Base-by-base conservation (phyloP, 1,140 invertebrate genomes). In the Argopecten irradians region DNA sequence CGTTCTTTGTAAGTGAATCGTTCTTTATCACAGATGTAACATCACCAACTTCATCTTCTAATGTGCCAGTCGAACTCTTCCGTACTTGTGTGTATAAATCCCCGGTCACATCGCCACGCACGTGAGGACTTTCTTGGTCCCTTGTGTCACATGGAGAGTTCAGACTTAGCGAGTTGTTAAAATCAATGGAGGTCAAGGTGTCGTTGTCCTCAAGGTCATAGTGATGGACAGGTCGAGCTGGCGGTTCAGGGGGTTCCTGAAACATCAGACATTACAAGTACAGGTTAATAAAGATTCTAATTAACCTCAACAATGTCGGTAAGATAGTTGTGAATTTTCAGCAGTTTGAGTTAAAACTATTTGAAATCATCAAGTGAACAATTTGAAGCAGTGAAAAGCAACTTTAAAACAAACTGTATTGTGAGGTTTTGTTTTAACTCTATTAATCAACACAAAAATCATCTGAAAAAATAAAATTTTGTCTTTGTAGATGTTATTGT, bases 81-180 rank as follows among this genome's bases (percentile, higher is more conserved):
- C 85, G 82, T 33, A 90, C 89, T 84, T 90, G 89, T 55, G 89
- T 88, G 35, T 90, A 90, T 22, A 90, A 82, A 39, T 88, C 89
- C 9, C 87, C 87, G 85, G 85, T 90, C 35, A 90, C 35, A 22
- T 90, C 87, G 46, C 89, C 89, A 82, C 82, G 89, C 14, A 90
- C 82, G 19, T 86, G 55, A n/a, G 89, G 41, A 22, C 35, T 82
- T 8, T n/a, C 5, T 3, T 28, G 22, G 22, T 71, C 55, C 22
- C 55, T 16, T 14, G 14, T 46, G 43, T 19, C 19, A 1, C 43
- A 14, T 7, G 55, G 55, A 71, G 55, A 71, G 55, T 71, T 71
- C 55, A 71, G 55, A 71, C 55, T n/a, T 3, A 71, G 55, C 2
- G 55, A 71, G 55, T 71, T 71, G 55, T 71, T 71, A n/a, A 71